These are phyloP conservation scores for Discoglossus pictus DNA, from an alignment of 2,797 vertebrate species.

Conservation along the genomic window DNA sequence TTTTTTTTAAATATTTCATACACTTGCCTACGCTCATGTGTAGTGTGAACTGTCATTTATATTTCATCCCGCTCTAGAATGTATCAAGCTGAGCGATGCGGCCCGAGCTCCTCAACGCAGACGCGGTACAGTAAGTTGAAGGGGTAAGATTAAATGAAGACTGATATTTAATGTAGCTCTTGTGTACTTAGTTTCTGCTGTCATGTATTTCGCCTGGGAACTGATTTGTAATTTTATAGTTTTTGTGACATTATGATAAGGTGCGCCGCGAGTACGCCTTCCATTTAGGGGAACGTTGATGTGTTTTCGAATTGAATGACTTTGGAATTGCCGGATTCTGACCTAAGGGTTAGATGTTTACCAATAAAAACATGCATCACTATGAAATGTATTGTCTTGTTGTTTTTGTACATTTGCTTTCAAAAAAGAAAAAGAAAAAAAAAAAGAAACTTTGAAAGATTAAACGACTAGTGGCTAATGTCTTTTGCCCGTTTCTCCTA, in stretches of 20 bases:
- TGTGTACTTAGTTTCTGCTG: conserved; percentile 87
- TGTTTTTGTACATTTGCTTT: conserved; percentile 46
- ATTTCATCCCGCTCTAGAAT: conserved; percentile 79
- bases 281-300: conserved; percentile 75
- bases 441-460: conserved; percentile 34
- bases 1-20: conserved; percentile 95
- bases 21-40: conserved; percentile 83
- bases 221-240: conserved; percentile 77
- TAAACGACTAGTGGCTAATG: conserved; percentile 11
- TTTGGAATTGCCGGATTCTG: conserved; percentile 54
- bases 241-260: conserved; percentile 73
- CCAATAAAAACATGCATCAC: conserved; percentile 51
- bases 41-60: conserved; percentile 86
- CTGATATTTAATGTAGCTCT: conserved; percentile 93
- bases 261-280: conserved; percentile 65
- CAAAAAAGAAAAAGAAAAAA: too few species aligned
- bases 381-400: conserved; percentile 56
- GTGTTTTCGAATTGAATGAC: conserved; percentile 61
- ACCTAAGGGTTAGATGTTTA: conserved; percentile 61
- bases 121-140: conserved; percentile 75
- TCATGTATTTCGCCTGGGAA: conserved; percentile 78
- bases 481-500: background rate
- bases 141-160: conserved; percentile 80
- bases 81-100: conserved; percentile 69
- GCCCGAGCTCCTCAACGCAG: conserved; percentile 59